Evolutionary conservation across 2,888 invertebrate species (phyloP), one percentile per base, ranked within the genome.

Genomic region (Cancer borealis): DNA sequence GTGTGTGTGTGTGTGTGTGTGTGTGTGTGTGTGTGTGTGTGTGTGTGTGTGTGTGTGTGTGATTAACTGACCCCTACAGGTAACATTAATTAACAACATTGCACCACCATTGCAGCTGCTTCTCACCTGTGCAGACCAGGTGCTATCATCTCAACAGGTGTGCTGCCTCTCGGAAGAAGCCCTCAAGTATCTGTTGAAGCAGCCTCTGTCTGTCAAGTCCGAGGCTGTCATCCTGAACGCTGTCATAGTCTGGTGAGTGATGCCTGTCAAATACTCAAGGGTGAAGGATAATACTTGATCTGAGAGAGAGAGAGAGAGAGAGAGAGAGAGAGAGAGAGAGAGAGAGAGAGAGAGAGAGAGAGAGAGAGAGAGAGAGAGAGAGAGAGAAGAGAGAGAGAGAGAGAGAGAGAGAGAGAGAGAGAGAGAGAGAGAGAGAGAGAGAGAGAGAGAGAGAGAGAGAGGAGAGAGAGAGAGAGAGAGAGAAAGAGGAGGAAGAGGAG

Each of bases 81-180:
- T 39, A 39, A 39, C 39, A 39, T 1, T 39, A 39, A 39, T 10
- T 10, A 54, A 60, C 17, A 60, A 60, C 60, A 60, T 21, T 21
- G 21, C 21, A 10, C 73, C 73, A 73, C 8, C n/a, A 26, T 39
- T 84, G 84, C 84, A 84, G 84, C 30, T 84, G 84, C 84, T 84
- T 14, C 84, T 84, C 39, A 84, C 84, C 39, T 84, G 84, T 14
- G 39, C 39, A 3, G 84, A 84, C 39, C n/a, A 30, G 30, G 84
- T 84, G 84, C 39, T 84, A 3, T 10, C 84, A 12, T 39, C 84
- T 1, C 30, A 30, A 39, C 14, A 84, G 39, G 84, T 84, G 84
- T 84, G 84, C 84, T 39, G 84, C 73, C 84, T 84, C 84, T 8
- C 84, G 39, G 84, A 84, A 17, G 84, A 84, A 3, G 84, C 84